Conservation (phyloP, 2,113 vertebrate species). For the Neodontobutis hainanensis region DNA sequence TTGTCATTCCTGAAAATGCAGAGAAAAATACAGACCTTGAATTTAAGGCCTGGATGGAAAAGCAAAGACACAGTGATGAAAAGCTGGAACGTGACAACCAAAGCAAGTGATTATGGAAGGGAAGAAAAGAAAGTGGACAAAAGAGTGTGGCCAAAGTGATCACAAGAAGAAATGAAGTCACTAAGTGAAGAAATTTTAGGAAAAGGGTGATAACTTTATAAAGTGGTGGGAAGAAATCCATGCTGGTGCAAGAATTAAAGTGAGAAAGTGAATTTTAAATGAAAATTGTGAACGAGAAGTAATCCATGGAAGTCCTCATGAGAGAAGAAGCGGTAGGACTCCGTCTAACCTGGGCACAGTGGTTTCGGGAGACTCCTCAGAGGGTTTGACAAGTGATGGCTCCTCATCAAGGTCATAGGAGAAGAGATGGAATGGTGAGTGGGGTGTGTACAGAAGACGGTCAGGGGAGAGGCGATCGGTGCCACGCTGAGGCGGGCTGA, state of each 20-base stretch:
- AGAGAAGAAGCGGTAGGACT: conserved; percentile 12
- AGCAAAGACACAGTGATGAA: background rate
- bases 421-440: conserved; percentile 93
- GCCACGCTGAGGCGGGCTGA: conserved; percentile 69
- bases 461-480: conserved; percentile 66
- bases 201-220: conserved; percentile 14
- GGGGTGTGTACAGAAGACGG: conserved; percentile 88
- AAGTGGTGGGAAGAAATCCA: conserved; percentile 30
- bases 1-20: too few relatives aligned
- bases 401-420: conserved; percentile 90
- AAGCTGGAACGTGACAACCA: background rate
- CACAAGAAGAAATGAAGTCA: conserved; percentile 26
- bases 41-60: background rate
- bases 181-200: conserved; percentile 29
- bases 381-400: conserved; percentile 21
- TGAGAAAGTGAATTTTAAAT: conserved; percentile 20
- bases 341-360: conserved; percentile 57
- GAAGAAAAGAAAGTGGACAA: conserved; percentile 35
- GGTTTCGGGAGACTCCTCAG: conserved; percentile 34
- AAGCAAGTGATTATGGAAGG: background rate
- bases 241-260: conserved; percentile 23
- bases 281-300: conserved; percentile 4
- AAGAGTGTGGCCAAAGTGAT: conserved; percentile 21
- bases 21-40: too few relatives aligned
- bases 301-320: conserved; percentile 12